Conservation (phyloP, 2,797 vertebrate species). For the Paguma larvata region DNA sequence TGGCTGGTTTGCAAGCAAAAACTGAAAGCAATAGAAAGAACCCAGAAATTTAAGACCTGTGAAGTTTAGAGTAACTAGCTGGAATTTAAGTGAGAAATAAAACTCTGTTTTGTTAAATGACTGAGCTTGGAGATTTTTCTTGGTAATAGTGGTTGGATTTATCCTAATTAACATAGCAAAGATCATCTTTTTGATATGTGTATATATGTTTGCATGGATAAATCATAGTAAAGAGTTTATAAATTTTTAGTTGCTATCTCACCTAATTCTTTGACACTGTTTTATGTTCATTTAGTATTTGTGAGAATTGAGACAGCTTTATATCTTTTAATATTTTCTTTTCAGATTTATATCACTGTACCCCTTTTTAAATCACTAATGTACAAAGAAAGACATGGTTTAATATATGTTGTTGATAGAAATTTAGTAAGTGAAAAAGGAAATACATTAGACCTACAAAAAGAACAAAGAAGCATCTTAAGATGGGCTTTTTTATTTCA, state of each 20-base stretch:
- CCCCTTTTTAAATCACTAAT: not conserved
- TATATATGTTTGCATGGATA: not conserved
- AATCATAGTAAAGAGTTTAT: not conserved
- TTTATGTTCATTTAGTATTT: constrained; percentile 48
- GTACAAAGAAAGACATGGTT: not conserved
- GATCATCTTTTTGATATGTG: not conserved
- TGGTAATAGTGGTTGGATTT: not conserved
- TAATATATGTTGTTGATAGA: not conserved
- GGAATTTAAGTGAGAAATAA: constrained; percentile 25
- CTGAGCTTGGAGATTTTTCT: not conserved
- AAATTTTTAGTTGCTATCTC: not conserved
- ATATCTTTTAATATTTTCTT: constrained; percentile 31
- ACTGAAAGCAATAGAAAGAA: not conserved
- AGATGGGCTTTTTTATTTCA: constrained; percentile 42
- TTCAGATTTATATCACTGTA: not conserved
- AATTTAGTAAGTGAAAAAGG: not conserved
- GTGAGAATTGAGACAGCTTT: not conserved
- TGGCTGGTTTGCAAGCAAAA: not conserved
- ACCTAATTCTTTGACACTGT: constrained; percentile 2
- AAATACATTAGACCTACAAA: not conserved
- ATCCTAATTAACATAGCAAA: constrained; percentile 18
- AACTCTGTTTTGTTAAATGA: constrained; percentile 11
- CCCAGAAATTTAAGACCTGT: constrained; percentile 4
- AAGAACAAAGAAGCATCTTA: constrained; percentile 17
- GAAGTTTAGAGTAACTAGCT: not conserved